Base-by-base conservation (phyloP, 2,113 vertebrate genomes). In the Larimichthys crocea region DNA sequence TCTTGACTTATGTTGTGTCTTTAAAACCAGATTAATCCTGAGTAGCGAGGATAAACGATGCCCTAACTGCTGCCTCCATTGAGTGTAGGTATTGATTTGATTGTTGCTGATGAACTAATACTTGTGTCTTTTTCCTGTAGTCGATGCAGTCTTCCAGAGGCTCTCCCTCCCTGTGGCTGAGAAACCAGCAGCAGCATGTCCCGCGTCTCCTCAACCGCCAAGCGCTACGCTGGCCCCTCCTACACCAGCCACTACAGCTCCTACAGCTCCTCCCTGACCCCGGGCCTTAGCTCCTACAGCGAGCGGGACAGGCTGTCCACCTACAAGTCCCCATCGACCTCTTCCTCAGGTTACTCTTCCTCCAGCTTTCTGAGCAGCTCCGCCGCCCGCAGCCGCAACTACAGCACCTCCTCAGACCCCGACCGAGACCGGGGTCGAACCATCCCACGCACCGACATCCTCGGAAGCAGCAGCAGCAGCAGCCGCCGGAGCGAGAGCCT, bases 151-250 rank as follows among this genome's bases (percentile, higher is more conserved):
- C 95, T 91, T 95, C 93, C 90, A 94, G 83, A 92, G 88, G 73
- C 83, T 74, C 81, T 68, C 86, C 81, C 14, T 63, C 89, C 89
- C 91, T 66, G 91, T 89, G 79, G 86, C 95, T 94, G 95, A 89
- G 94, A 96, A 94, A 90, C 93, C 92, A 94, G 91, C 90, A 97
- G 68, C 89, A 92, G 29, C 79, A 93, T 99, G 98, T 99, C 98
- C 91, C 98, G 97, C 80, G 95, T 98, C 78, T 98, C 98, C 91
- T 97, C 98, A 90, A 97, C 97, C 40, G 95, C 98, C 94, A 99
- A 98, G 95, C 96, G 97, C 49, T 97, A 97, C 24, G 86, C 86
- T 56, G 93, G 94, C 92, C 86, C 95, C 63, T 94, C 95, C 93
- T 97, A 95, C 88, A 93, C 95, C 11, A 92, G 95, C 85, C 94